Base-by-base conservation (phyloP, 2,797 vertebrate species). In the Muscicapa striata region DNA sequence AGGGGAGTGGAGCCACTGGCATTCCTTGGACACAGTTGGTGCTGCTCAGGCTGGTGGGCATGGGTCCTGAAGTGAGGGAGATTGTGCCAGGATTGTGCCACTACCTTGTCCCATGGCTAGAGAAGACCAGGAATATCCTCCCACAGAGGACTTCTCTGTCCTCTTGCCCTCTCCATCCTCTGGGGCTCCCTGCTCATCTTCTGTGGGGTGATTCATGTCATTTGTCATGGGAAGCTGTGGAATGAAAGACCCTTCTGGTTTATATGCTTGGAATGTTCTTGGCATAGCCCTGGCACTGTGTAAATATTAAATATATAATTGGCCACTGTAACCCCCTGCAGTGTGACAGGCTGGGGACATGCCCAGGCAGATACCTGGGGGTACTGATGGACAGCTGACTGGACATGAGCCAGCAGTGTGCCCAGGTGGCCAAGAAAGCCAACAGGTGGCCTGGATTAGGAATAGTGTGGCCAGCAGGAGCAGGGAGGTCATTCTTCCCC, bases 301-400 rank as follows among this genome's bases (percentile, higher is more conserved):
- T 78, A 88, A 92, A 87, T 87, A 84, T 43, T 69, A 84, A 88
- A 89, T 73, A 43, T 89, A 4, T 73, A 69, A 51, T 29, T 51
- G 27, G 27, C 49, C 16, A 29, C 49, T 29, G 18, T 51, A 51
- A 51, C 27, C 9, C 15, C 27, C 27, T 29, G 27, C 16, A 29
- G 11, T 18, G 15, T 51, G 29, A 51, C 17, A 51, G 10, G 49
- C 49, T 18, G 49, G 49, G 27, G 49, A 51, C 11, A 26, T 51
- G 27, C 27, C 49, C 49, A 51, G 49, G 49, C 49, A 51, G 26
- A 26, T 26, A 27, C 26, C 26, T 49, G 24, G 48, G 48, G 24
- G 48, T 26, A 4, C 48, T 49, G 48, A 9, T 27, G 15, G 6
- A 16, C 49, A 51, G 49, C 49, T 16, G 26, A 10, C 15, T 51